A percentile compares a stretch with the other conserved stretches of the same genome.
phyloP scores from a whole-genome alignment of 2,797 vertebrate species.

The Avahi laniger region DNA sequence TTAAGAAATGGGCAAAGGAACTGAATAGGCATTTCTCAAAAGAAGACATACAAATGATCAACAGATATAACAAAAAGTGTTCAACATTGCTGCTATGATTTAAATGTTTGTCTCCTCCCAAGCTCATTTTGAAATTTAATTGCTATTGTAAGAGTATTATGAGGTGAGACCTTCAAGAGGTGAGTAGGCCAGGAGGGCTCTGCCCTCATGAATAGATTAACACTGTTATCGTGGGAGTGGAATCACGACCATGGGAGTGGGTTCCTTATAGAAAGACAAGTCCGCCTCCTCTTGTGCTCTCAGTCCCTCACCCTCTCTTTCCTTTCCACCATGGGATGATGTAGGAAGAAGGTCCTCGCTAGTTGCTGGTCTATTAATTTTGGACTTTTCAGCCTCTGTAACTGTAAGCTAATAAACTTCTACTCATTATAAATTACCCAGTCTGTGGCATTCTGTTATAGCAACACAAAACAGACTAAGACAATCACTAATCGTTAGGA shows the following conservation, averaged over 20 bases:
- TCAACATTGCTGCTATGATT: not conserved
- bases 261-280: not conserved
- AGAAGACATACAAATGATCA: not conserved
- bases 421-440: not conserved
- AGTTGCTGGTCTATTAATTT: not conserved
- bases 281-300: not conserved
- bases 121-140: not conserved
- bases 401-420: not conserved
- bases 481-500: not conserved
- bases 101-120: not conserved
- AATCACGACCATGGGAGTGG: not conserved
- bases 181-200: not conserved
- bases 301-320: not conserved
- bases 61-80: not conserved
- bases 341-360: not conserved
- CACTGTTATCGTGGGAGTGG: not conserved
- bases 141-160: not conserved
- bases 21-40: not conserved
- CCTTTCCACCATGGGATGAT: not conserved
- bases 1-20: not conserved
- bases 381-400: not conserved
- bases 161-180: not conserved
- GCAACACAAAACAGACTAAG: not conserved
- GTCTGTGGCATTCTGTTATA: not conserved
- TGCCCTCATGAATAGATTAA: not conserved